A percentile compares a stretch with the other conserved stretches of the same genome.
phyloP scores from a whole-genome alignment of 2,888 invertebrate genomes.

The Troilus luridus region DNA sequence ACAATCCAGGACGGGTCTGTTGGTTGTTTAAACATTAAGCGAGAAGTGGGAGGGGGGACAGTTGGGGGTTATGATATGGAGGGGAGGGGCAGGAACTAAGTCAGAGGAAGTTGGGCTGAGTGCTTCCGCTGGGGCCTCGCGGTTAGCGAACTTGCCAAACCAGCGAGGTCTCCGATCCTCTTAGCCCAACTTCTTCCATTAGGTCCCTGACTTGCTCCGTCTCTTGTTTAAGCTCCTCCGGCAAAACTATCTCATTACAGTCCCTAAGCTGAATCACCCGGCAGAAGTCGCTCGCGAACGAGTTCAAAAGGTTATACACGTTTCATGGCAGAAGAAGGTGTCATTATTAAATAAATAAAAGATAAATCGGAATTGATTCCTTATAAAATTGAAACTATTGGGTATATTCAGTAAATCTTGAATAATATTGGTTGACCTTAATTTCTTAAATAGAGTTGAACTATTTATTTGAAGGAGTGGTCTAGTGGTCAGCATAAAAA shows the following conservation, averaged over 20 bases:
- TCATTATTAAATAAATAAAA: not conserved
- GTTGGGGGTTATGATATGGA: not conserved
- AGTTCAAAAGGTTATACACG: not conserved
- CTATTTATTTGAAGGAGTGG: too few species aligned
- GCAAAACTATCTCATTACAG: not conserved
- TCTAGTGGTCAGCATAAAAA: too few species aligned
- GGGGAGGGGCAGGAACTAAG: not conserved
- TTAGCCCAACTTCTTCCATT: slow-evolving; percentile 57
- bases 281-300: not conserved
- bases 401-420: too few species aligned
- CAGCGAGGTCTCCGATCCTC: slow-evolving; percentile 32
- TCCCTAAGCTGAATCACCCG: not conserved
- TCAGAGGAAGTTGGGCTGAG: slow-evolving; percentile 21
- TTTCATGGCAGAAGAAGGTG: not conserved
- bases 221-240: slow-evolving; percentile 37
- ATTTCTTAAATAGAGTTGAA: too few species aligned
- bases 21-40: slow-evolving; percentile 7
- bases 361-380: not conserved
- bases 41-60: not conserved
- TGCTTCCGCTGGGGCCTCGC: not conserved
- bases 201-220: slow-evolving; percentile 31
- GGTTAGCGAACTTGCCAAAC: slow-evolving; percentile 28
- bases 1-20: not conserved
- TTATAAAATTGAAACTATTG: not conserved
- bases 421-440: too few species aligned